phyloP scores from a whole-genome alignment of 2,888 invertebrate genomes.

The Disparrhopalites patrizii region DNA sequence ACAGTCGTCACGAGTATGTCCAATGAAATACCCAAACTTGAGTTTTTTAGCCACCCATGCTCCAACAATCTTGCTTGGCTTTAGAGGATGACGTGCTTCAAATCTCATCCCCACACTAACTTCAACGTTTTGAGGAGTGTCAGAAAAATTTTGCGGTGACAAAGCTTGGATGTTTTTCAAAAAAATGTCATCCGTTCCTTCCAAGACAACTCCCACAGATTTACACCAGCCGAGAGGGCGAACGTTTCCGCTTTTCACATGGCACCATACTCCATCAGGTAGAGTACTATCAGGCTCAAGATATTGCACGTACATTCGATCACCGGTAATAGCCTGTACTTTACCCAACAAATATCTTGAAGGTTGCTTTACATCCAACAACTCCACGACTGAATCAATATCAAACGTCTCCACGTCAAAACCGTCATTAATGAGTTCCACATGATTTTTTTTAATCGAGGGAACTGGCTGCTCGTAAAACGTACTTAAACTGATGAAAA shows the following conservation, averaged over 20 bases:
- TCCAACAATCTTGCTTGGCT: slow-evolving; percentile 9
- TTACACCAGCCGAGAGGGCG: slow-evolving; percentile 13
- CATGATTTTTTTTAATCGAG: no score
- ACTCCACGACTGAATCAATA: no score
- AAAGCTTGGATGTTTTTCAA: background rate
- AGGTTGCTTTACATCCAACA: background rate
- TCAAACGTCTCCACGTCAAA: no score
- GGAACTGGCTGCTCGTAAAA: no score
- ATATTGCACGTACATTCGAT: background rate
- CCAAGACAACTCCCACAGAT: background rate
- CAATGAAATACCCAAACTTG: slow-evolving; percentile 10
- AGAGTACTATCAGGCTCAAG: background rate
- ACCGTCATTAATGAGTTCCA: no score
- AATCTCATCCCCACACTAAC: slow-evolving; percentile 17
- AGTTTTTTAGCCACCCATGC: slow-evolving; percentile 14
- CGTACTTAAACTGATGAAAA: no score
- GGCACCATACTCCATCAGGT: background rate
- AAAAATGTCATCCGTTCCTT: background rate
- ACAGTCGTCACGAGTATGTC: background rate
- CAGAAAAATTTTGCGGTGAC: background rate
- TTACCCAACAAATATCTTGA: background rate
- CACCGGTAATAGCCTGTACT: background rate
- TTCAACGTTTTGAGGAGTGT: background rate
- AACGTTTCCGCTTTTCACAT: background rate
- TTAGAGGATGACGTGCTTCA: slow-evolving; percentile 8